phyloP scores from a whole-genome alignment of 2,113 vertebrate genomes.

The Cyrtonyx montezumae region DNA sequence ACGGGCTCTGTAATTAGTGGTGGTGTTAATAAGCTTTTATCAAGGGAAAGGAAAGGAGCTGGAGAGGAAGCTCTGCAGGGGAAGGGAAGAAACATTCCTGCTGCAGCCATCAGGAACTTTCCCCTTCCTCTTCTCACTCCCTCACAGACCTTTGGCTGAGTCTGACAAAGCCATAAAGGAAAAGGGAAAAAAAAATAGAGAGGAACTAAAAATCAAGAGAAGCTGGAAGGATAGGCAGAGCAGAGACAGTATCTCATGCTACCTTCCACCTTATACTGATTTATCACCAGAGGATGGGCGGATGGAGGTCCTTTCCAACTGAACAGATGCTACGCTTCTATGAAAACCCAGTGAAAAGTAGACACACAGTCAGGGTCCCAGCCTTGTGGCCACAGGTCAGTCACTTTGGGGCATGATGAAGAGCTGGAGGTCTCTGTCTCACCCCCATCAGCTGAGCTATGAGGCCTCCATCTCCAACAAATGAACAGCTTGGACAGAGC shows the following conservation, averaged over 20 bases:
- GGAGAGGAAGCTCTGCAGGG: neutral
- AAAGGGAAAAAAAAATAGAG: neutral
- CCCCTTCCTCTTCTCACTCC: conserved; percentile 47
- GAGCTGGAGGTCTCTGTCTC: neutral
- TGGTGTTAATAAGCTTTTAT: neutral
- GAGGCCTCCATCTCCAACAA: neutral
- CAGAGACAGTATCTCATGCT: neutral
- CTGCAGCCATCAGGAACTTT: neutral
- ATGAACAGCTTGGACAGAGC: neutral
- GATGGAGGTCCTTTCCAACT: neutral
- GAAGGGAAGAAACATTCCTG: conserved; percentile 41
- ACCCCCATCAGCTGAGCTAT: neutral
- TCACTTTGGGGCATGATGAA: neutral
- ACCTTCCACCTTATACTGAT: neutral
- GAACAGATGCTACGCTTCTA: too few relatives aligned
- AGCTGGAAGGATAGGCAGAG: neutral
- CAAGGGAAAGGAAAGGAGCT: neutral
- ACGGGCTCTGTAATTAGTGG: neutral
- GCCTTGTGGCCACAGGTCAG: rapidly evolving
- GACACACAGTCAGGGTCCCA: neutral
- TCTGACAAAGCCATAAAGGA: neutral
- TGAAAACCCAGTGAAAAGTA: neutral
- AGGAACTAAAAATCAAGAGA: neutral
- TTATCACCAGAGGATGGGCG: neutral
- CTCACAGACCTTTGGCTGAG: conserved; percentile 24